Conservation (phyloP, 2,113 vertebrate species). For the Bufo bufo region DNA sequence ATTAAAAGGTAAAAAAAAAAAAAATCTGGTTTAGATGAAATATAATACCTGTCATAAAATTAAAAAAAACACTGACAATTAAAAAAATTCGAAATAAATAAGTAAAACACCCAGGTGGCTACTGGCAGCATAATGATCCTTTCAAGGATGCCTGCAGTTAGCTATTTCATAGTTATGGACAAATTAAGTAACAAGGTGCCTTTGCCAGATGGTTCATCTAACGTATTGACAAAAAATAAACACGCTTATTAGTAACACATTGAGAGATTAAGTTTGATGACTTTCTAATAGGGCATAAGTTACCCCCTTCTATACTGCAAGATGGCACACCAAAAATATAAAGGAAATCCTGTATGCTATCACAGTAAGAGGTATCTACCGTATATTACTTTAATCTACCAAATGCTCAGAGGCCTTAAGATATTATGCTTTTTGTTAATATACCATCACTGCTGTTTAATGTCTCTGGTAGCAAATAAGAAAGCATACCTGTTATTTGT, state of each 20-base stretch:
- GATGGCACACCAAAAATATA: conserved; percentile 30
- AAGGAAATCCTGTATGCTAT: neutral
- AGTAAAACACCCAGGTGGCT: conserved; percentile 12
- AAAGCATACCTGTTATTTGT: neutral
- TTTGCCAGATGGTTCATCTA: conserved; percentile 36
- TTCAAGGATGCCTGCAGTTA: neutral
- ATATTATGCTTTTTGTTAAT: conserved; percentile 28
- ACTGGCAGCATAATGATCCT: neutral
- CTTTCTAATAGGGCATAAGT: conserved; percentile 37
- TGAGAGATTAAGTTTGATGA: conserved; percentile 50
- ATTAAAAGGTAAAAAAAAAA: too few relatives aligned
- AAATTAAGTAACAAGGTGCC: conserved; percentile 31
- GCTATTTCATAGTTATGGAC: conserved; percentile 11
- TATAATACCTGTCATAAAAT: neutral
- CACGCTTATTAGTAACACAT: conserved; percentile 54
- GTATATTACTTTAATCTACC: conserved; percentile 4
- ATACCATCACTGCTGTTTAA: conserved; percentile 24
- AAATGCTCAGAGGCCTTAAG: conserved; percentile 8
- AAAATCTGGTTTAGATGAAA: neutral
- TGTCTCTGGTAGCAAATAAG: conserved; percentile 2
- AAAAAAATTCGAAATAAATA: neutral
- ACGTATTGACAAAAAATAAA: conserved; percentile 45
- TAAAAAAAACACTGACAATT: neutral
- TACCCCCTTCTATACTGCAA: conserved; percentile 50
- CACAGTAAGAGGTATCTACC: conserved; percentile 19